Evolutionary conservation across 2,797 vertebrate genomes (phyloP).

Genomic region (Thripadectes ignobilis): DNA sequence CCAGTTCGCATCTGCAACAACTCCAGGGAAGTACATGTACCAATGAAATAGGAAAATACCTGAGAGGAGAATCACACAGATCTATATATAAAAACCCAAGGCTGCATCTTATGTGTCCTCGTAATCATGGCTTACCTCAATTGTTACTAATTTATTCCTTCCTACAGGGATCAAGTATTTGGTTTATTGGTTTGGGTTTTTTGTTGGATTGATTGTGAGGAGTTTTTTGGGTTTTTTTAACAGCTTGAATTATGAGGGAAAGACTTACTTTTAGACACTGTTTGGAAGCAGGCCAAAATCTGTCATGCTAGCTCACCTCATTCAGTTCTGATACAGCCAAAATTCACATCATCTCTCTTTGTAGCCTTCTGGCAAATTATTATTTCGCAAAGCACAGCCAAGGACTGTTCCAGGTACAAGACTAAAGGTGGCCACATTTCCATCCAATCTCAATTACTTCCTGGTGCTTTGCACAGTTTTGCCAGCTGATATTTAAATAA

Average conservation of each 20-base stretch:
- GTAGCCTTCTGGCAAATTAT: neutral
- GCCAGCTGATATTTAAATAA: neutral
- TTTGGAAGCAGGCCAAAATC: neutral
- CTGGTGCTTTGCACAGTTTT: neutral
- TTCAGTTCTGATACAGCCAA: neutral
- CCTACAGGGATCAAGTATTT: neutral
- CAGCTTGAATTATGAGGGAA: neutral
- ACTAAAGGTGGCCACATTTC: neutral
- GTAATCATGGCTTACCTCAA: neutral
- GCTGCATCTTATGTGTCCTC: neutral
- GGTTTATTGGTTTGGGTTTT: rapidly evolving
- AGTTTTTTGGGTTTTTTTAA: no score
- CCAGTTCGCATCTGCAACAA: neutral
- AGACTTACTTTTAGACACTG: neutral
- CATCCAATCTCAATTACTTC: slow-evolving; percentile 2
- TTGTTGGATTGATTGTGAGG: neutral
- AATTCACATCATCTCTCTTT: neutral
- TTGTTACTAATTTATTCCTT: neutral
- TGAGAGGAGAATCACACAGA: neutral
- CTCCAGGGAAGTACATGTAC: neutral
- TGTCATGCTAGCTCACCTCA: neutral
- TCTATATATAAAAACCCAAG: neutral
- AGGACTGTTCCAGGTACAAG: neutral
- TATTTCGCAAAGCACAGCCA: neutral
- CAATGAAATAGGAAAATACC: neutral